A percentile compares a stretch with the other conserved stretches of the same genome.
Conservation (phyloP, 2,888 invertebrate genomes). For the Plusia festucae region DNA sequence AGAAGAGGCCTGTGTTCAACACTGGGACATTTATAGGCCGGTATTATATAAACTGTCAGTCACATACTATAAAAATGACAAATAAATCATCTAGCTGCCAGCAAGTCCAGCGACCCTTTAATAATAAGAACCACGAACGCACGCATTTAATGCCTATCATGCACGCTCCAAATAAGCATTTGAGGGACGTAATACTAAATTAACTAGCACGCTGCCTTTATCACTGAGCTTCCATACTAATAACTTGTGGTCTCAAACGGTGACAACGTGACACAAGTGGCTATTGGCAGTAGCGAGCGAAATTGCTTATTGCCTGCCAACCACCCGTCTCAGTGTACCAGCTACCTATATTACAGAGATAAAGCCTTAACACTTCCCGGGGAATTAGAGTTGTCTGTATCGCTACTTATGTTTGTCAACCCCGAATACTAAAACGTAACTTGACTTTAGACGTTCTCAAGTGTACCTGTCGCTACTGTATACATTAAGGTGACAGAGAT, state of each 20-base stretch:
- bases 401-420: not conserved
- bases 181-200: constrained; percentile 54
- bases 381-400: not conserved
- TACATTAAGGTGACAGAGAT: no score
- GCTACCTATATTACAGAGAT: constrained; percentile 29
- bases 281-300: constrained; percentile 57
- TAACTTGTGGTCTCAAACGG: constrained; percentile 61
- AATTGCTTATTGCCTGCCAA: constrained; percentile 59
- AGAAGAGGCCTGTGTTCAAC: no score
- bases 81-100: not conserved
- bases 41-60: no score
- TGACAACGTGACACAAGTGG: constrained; percentile 57
- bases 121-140: constrained; percentile 36
- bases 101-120: constrained; percentile 14
- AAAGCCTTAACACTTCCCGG: constrained; percentile 4
- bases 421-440: no score
- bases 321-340: constrained; percentile 28
- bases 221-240: constrained; percentile 53
- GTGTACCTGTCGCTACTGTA: no score
- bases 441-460: no score
- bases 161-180: constrained; percentile 44
- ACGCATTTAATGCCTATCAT: constrained; percentile 43
- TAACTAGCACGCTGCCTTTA: constrained; percentile 49
- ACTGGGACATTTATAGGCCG: no score
- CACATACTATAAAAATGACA: not conserved